Evolutionary conservation across 2,888 invertebrate species (phyloP).

Genomic region (Drepanosiphum platanoidis): DNA sequence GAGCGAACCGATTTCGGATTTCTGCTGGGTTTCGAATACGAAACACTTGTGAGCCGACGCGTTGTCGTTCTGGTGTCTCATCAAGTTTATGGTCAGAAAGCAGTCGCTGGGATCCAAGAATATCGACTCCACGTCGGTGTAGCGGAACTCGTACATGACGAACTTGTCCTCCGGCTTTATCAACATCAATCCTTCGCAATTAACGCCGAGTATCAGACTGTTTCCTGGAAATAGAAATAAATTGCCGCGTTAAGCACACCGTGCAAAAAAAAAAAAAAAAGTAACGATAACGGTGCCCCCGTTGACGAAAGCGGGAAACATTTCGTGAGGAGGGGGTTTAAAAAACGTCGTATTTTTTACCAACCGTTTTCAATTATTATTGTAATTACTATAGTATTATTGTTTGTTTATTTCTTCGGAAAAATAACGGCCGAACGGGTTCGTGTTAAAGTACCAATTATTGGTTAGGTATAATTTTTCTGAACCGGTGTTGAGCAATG

Average conservation of each 20-base stretch:
- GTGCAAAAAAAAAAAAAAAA: background rate
- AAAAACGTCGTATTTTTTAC: too few species aligned
- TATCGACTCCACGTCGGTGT: constrained; percentile 89
- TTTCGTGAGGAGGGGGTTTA: too few species aligned
- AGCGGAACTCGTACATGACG: constrained; percentile 89
- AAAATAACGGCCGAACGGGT: too few species aligned
- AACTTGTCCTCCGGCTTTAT: constrained; percentile 93
- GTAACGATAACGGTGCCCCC: too few species aligned
- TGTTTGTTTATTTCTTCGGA: too few species aligned
- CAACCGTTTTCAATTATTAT: too few species aligned
- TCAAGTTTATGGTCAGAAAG: constrained; percentile 88
- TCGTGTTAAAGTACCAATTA: too few species aligned
- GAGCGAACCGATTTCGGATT: constrained; percentile 90
- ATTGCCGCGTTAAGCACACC: too few species aligned
- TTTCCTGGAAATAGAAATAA: constrained; percentile 67
- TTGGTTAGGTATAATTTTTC: too few species aligned
- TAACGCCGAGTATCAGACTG: constrained; percentile 81
- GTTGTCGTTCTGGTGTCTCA: constrained; percentile 76
- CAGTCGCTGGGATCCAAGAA: constrained; percentile 91
- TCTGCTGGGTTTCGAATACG: constrained; percentile 89
- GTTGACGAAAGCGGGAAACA: too few species aligned
- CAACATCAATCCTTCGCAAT: constrained; percentile 89
- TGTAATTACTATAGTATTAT: too few species aligned
- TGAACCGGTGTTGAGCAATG: too few species aligned
- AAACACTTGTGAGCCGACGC: constrained; percentile 77